Base-by-base conservation (phyloP, 2,797 vertebrate species). In the Lacerta agilis region DNA sequence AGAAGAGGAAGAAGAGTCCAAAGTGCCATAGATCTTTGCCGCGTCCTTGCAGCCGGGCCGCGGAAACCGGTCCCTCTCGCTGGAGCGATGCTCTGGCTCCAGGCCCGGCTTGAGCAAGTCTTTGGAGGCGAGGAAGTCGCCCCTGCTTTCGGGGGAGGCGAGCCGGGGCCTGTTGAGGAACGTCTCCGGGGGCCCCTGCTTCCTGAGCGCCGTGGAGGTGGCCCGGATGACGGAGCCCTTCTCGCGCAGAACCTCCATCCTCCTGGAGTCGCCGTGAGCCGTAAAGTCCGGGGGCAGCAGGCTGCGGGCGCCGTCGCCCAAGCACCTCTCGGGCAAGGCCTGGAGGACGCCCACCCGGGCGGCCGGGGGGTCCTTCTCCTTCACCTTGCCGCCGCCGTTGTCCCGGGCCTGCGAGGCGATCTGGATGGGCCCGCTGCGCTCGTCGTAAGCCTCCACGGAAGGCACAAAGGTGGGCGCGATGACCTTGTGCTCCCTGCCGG, bases 401-500 rank as follows among this genome's bases (percentile, higher is more conserved):
- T 99, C 98, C 0, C 98, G 97, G 66, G 98, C 98, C 97, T 99
- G 98, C 0, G 98, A 98, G 5, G 98, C 98, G 0, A 99, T 98
- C 93, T 99, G 98, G 95, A 99, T 98, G 88, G 98, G 98, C 71
- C 98, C 98, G 0, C 93, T 97, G 94, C 98, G 97, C 97, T 99
- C 98, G 0, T 99, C 98, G 0, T 98, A 99, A 94, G 98, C 97
- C 97, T 99, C 98, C 85, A 99, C 98, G 88, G 98, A 99, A 98
- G 98, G 98, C 98, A 99, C 98, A 36, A 99, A 99, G 88, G 98
- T 99, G 83, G 98, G 98, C 72, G 98, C 98, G n/a, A 97, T 98
- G 93, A 99, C 98, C 92, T 98, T 97, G 96, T 99, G 98, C 96
- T 99, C 98, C 90, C 98, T 98, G 91, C 96, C 96, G 4, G 97